phyloP scores from a whole-genome alignment of 2,113 vertebrate species.

The Pachycephala philippinensis region DNA sequence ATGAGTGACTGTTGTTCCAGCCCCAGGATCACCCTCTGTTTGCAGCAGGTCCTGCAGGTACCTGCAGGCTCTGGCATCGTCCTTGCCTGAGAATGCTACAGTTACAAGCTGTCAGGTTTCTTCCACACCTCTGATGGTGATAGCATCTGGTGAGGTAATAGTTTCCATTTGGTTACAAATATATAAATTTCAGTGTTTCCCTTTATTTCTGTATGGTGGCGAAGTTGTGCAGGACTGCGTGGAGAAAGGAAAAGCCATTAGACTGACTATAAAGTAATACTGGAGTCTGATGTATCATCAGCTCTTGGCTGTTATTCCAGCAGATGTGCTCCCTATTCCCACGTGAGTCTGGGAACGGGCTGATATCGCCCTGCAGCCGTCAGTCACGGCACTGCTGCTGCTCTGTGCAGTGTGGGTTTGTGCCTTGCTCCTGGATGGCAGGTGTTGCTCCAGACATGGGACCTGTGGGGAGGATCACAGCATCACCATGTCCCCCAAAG shows the following conservation, averaged over 20 bases:
- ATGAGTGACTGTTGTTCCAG: not conserved
- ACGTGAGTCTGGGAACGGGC: slow-evolving; percentile 77
- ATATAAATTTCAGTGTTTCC: slow-evolving; percentile 27
- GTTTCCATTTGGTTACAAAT: slow-evolving; percentile 55
- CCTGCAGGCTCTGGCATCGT: accelerated
- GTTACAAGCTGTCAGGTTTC: not conserved
- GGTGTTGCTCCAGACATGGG: not conserved
- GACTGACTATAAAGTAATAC: slow-evolving; percentile 57
- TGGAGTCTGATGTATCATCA: slow-evolving; percentile 41
- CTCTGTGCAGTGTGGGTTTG: slow-evolving; percentile 33
- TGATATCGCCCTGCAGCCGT: slow-evolving; percentile 67
- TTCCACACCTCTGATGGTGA: not conserved
- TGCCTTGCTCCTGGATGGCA: slow-evolving; percentile 1
- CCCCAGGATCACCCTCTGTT: not conserved
- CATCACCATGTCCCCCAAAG: not conserved
- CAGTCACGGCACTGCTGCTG: slow-evolving; percentile 63
- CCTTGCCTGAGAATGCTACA: not conserved
- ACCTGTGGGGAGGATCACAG: not conserved
- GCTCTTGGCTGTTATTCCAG: slow-evolving; percentile 66
- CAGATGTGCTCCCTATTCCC: slow-evolving; percentile 76
- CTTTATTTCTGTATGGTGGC: slow-evolving; percentile 28
- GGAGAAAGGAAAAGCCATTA: slow-evolving; percentile 75
- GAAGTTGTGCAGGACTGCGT: slow-evolving; percentile 12
- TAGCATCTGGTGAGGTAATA: slow-evolving; percentile 21
- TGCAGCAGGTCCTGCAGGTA: not conserved